Evolutionary conservation across 2,113 vertebrate species (phyloP), one percentile per base, ranked within the genome.

Genomic region (Corythoichthys intestinalis): DNA sequence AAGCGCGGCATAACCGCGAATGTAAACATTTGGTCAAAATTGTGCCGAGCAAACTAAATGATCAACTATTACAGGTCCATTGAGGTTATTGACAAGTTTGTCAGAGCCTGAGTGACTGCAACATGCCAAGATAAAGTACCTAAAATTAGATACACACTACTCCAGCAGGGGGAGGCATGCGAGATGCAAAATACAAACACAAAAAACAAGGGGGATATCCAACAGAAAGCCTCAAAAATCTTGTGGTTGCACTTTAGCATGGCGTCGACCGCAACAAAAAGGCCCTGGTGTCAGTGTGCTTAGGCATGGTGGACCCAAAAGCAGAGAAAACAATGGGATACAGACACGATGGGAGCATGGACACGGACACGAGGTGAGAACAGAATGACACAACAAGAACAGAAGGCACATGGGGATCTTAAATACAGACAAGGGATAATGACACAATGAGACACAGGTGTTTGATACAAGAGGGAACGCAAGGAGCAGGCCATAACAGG

Each of bases 61-160:
- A 34, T 34, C 7, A 73, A 71, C n/a, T 14, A 38, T 44, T n/a
- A 28, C 61, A 63, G 61, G 39, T 47, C 61, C 41, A 35, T n/a
- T 7, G 39, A 20, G 61, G 20, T 11, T 11, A 63, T 14, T 47
- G 46, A 41, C 58, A 60, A 72, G 69, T 65, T 66, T 70, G 63
- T 49, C 54, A 41, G 69, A 73, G 44, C 37, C 56, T 65, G 35
- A 69, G 69, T 56, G 61, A 59, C 65, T 38, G 46, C 60, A 77
- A 70, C 69, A 46, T 38, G 67, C 60, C 46, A 72, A 86, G 75
- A 83, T 74, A 81, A 64, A 9, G 71, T 28, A 70, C 72, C 65
- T 53, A 66, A 85, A 82, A 34, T 81, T 81, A 81, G 81, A 81
- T 78, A 73, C 73, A 67, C 65, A 69, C 37, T 69, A 70, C 60